A percentile compares a stretch with the other conserved stretches of the same genome.
Evolutionary conservation across 2,797 vertebrate species (phyloP).

Genomic region (Microchirus variegatus): DNA sequence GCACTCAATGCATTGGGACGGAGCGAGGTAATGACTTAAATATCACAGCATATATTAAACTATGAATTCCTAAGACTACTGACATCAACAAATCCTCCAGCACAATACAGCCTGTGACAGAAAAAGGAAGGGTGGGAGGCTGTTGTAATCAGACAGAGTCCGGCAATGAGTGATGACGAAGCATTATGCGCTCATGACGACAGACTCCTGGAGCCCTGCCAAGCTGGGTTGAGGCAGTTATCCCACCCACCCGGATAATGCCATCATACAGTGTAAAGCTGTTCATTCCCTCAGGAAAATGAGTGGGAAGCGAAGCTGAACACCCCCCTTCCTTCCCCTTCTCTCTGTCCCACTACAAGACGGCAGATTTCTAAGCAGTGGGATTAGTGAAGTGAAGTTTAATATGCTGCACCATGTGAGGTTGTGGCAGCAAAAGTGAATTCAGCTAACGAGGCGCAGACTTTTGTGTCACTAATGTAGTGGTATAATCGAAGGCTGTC

Average conservation of each 20-base stretch:
- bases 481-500: too few species aligned
- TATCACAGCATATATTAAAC: constrained; percentile 22
- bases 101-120: constrained; percentile 30
- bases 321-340: background rate
- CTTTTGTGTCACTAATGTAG: background rate
- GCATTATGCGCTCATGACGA: constrained; percentile 16
- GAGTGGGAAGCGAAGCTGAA: background rate
- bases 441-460: background rate
- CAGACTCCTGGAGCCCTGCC: constrained; percentile 20
- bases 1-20: constrained; percentile 1
- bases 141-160: constrained; percentile 37
- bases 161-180: constrained; percentile 39
- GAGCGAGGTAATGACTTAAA: constrained; percentile 12
- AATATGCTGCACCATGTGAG: background rate
- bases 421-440: background rate
- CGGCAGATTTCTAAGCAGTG: background rate
- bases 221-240: constrained; percentile 18
- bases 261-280: constrained; percentile 16
- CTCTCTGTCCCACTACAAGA: background rate
- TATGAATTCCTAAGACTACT: constrained; percentile 18
- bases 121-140: constrained; percentile 12
- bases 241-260: constrained; percentile 18
- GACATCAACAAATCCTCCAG: constrained; percentile 13
- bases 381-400: background rate
- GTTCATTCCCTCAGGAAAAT: constrained; percentile 23